phyloP scores from a whole-genome alignment of 2,797 vertebrate species.

The Peromyscus melanophrys region DNA sequence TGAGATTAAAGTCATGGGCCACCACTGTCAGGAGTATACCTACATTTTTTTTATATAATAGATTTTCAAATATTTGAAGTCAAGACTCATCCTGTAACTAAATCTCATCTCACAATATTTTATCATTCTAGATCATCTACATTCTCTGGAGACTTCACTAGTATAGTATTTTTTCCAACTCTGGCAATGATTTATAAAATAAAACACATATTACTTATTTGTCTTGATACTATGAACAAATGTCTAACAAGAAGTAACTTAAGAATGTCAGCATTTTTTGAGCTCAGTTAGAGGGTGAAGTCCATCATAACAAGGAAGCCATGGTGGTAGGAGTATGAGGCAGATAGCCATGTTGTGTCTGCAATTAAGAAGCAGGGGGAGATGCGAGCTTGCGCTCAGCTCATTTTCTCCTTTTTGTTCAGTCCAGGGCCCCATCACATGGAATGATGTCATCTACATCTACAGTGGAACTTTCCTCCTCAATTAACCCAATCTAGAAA shows the following conservation, averaged over 20 bases:
- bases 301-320: neutral
- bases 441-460: neutral
- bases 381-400: neutral
- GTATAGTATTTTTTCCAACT: neutral
- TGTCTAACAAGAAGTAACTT: neutral
- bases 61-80: conserved; percentile 38
- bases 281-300: neutral
- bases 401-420: neutral
- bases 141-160: neutral
- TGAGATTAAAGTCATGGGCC: no score
- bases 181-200: neutral
- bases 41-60: neutral
- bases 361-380: neutral
- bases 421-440: neutral
- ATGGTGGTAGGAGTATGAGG: neutral
- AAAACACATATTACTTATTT: neutral
- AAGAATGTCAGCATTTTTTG: neutral
- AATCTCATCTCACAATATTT: conserved; percentile 21
- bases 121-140: neutral
- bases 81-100: neutral
- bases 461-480: neutral
- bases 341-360: neutral
- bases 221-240: neutral
- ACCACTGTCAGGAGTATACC: neutral
- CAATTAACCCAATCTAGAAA: neutral